Evolutionary conservation across 2,888 invertebrate species (phyloP).

Genomic region (Sinohyriopsis cumingii): DNA sequence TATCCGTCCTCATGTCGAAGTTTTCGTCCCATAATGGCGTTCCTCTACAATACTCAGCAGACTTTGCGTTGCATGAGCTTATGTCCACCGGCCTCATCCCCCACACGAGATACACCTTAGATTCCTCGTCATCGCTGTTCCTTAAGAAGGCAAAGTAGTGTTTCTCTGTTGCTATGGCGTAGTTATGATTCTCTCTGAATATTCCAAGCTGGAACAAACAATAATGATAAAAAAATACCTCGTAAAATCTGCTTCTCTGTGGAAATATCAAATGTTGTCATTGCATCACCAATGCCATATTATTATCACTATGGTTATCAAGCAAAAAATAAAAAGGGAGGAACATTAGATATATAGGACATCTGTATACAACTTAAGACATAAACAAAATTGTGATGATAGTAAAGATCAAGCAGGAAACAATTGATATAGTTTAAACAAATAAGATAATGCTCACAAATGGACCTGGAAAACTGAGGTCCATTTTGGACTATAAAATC

Average conservation of each 20-base stretch:
- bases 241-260: slow-evolving; percentile 4
- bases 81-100: slow-evolving; percentile 49
- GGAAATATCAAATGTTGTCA: neutral
- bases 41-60: slow-evolving; percentile 53
- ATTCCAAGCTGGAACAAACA: slow-evolving; percentile 41
- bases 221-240: neutral
- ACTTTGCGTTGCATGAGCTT: slow-evolving; percentile 39
- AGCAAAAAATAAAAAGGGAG: too few species aligned
- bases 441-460: too few species aligned
- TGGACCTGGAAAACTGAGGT: too few species aligned
- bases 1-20: slow-evolving; percentile 56
- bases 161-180: slow-evolving; percentile 46
- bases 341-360: too few species aligned
- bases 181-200: slow-evolving; percentile 44
- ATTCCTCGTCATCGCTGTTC: slow-evolving; percentile 45
- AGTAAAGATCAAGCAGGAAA: too few species aligned
- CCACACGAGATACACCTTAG: slow-evolving; percentile 54
- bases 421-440: too few species aligned
- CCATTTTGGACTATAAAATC: too few species aligned
- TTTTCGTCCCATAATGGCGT: slow-evolving; percentile 52
- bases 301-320: too few species aligned
- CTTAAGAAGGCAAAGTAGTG: slow-evolving; percentile 48
- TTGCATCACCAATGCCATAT: neutral
- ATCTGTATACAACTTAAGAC: too few species aligned
- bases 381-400: too few species aligned